Conservation (phyloP, 2,888 invertebrate species). For the Phragmatobia fuliginosa region DNA sequence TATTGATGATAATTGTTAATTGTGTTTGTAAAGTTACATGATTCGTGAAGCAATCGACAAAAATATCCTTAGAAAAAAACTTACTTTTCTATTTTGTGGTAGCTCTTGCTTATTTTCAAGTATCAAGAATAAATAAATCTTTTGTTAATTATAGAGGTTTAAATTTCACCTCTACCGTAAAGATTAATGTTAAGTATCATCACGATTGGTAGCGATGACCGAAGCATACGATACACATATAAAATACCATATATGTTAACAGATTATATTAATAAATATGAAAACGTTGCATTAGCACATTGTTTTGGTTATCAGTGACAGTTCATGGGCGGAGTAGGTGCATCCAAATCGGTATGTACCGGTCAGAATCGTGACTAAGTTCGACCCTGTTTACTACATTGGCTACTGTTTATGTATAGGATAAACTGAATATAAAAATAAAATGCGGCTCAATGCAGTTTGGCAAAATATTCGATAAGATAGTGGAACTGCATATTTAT, state of each 20-base stretch:
- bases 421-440: constrained; percentile 44
- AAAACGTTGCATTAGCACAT: constrained; percentile 66
- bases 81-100: background rate
- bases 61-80: background rate
- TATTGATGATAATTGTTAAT: background rate
- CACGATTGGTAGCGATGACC: constrained; percentile 27
- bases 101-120: background rate
- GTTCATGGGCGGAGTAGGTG: constrained; percentile 64
- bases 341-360: constrained; percentile 69
- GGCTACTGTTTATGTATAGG: constrained; percentile 47
- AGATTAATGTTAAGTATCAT: constrained; percentile 15
- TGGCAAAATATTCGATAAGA: background rate
- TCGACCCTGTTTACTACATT: constrained; percentile 57
- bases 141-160: background rate
- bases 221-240: constrained; percentile 42
- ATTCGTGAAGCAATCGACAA: background rate
- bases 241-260: constrained; percentile 42
- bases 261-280: constrained; percentile 53
- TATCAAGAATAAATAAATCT: background rate
- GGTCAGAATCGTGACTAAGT: constrained; percentile 74
- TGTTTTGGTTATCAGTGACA: constrained; percentile 75
- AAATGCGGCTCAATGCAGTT: constrained; percentile 22
- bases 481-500: background rate
- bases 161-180: background rate
- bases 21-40: background rate